Evolutionary conservation across 2,888 invertebrate species (phyloP).

Genomic region (Chrysolina oricalcia): DNA sequence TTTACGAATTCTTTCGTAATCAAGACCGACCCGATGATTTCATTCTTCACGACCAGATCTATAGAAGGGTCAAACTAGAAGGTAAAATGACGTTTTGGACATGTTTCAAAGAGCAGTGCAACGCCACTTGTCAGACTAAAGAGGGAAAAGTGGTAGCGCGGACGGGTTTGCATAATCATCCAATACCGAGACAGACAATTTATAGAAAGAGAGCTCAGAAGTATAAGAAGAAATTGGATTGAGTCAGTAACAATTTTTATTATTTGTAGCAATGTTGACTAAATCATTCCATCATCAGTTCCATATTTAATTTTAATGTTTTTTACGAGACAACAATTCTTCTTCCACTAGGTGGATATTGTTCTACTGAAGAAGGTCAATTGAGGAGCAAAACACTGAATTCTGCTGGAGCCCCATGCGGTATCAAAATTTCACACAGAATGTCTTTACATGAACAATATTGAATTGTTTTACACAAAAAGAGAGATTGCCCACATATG

Average conservation of each 20-base stretch:
- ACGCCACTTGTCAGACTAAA: constrained; percentile 61
- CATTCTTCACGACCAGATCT: constrained; percentile 63
- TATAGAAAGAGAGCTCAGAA: constrained; percentile 52
- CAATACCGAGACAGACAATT: constrained; percentile 56
- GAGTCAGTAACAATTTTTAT: not conserved
- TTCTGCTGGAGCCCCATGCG: too few relatives aligned
- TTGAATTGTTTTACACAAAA: too few relatives aligned
- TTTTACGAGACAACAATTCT: too few relatives aligned
- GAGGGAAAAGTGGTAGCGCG: constrained; percentile 59
- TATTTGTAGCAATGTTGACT: not conserved
- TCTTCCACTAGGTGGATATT: too few relatives aligned
- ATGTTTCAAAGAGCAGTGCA: constrained; percentile 59
- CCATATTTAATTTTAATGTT: not conserved
- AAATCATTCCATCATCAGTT: not conserved
- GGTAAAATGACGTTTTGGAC: constrained; percentile 58
- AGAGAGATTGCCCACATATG: too few relatives aligned
- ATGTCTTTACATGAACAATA: too few relatives aligned
- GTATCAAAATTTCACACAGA: too few relatives aligned
- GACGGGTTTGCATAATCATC: constrained; percentile 62
- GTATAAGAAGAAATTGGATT: constrained; percentile 46
- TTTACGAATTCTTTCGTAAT: constrained; percentile 59
- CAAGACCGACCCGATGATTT: constrained; percentile 52
- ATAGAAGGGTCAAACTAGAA: constrained; percentile 54
- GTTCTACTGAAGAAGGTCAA: too few relatives aligned
- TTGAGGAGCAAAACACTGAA: too few relatives aligned